Percentiles rank a stretch among this genome's conserved stretches.
These are phyloP conservation scores for Ischnura elegans DNA, from an alignment of 2,888 invertebrate genomes.

Conservation along the genomic window DNA sequence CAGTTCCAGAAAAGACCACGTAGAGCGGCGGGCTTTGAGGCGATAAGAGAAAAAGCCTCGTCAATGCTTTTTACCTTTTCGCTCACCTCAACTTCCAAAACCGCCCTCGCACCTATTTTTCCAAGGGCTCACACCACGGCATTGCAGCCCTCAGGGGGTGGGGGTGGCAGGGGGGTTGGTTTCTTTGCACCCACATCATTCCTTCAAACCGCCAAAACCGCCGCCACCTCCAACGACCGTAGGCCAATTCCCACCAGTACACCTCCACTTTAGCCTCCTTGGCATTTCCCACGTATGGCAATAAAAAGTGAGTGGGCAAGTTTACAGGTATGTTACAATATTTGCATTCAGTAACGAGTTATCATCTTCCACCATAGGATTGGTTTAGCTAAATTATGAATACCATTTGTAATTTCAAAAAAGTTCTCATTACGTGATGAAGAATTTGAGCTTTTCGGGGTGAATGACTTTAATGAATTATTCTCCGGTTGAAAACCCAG, in stretches of 20 bases:
- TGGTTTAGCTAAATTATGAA: too few relatives aligned
- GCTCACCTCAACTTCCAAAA: constrained; percentile 45
- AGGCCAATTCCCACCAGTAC: not conserved
- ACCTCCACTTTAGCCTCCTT: too few relatives aligned
- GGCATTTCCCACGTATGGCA: too few relatives aligned
- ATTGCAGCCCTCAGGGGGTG: not conserved
- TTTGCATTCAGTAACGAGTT: too few relatives aligned
- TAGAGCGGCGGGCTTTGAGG: constrained; percentile 62
- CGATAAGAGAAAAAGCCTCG: constrained; percentile 66
- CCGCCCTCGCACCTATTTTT: constrained; percentile 57
- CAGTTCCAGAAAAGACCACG: constrained; percentile 59
- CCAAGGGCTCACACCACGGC: not conserved
- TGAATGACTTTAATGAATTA: too few relatives aligned
- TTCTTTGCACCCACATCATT: constrained; percentile 12
- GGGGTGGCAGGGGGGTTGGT: not conserved
- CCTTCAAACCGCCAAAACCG: not conserved
- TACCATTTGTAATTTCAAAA: too few relatives aligned
- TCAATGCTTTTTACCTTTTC: constrained; percentile 67
- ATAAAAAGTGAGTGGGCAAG: too few relatives aligned
- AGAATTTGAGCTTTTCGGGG: too few relatives aligned
- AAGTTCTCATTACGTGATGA: too few relatives aligned
- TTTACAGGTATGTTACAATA: too few relatives aligned
- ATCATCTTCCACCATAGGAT: too few relatives aligned
- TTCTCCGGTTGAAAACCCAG: too few relatives aligned
- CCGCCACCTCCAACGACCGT: not conserved